Evolutionary conservation across 2,888 invertebrate species (phyloP).

Genomic region (Acanthosoma haemorrhoidale): DNA sequence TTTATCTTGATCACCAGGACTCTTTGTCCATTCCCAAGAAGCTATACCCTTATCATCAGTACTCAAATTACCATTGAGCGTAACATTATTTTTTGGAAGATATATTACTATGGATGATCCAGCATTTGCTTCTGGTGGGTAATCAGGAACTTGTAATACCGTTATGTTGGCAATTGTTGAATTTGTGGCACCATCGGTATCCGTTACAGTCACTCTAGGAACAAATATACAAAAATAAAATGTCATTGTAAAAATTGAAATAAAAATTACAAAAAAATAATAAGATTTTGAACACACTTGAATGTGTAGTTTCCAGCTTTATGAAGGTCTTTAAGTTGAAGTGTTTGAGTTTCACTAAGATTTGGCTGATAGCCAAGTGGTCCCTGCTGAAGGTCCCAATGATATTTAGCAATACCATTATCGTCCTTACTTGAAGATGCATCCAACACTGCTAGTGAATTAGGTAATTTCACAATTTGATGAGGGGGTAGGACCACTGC

Average conservation of each 20-base stretch:
- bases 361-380: slow-evolving; percentile 81
- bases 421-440: slow-evolving; percentile 67
- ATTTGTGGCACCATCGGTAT: slow-evolving; percentile 81
- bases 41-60: slow-evolving; percentile 90
- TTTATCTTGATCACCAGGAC: slow-evolving; percentile 77
- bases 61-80: slow-evolving; percentile 82
- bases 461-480: slow-evolving; percentile 83
- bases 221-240: slow-evolving; percentile 5
- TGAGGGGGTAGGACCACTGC: slow-evolving; percentile 80
- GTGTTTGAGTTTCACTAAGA: slow-evolving; percentile 70
- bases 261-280: background rate
- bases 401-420: slow-evolving; percentile 67
- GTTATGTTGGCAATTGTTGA: slow-evolving; percentile 82
- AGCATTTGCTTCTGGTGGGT: slow-evolving; percentile 92
- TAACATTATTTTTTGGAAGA: slow-evolving; percentile 79
- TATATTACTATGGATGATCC: slow-evolving; percentile 85
- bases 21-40: slow-evolving; percentile 94
- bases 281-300: slow-evolving; percentile 49
- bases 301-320: slow-evolving; percentile 87
- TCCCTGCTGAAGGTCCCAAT: slow-evolving; percentile 87
- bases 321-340: slow-evolving; percentile 75
- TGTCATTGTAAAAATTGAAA: background rate
- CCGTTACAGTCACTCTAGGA: slow-evolving; percentile 74
- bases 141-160: slow-evolving; percentile 85
- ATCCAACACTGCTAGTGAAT: slow-evolving; percentile 83